A percentile compares a stretch with the other conserved stretches of the same genome.
These are phyloP conservation scores for Drosophila pruinosa DNA, from an alignment of 1,140 invertebrate genomes.

Conservation along the genomic window DNA sequence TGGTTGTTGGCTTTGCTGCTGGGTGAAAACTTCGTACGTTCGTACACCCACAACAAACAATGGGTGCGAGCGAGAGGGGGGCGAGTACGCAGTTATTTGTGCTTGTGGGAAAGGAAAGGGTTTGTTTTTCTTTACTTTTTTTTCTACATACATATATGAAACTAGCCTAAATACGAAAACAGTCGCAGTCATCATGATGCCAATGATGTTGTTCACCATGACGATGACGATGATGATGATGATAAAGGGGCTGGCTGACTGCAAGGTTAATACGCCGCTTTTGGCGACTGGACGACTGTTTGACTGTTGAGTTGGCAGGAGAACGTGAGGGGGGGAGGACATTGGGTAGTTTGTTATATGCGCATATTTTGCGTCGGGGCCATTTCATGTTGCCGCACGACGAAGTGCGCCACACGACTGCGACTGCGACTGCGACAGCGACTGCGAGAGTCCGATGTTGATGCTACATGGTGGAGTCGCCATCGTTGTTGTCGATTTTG, in stretches of 20 bases:
- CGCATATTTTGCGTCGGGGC: conserved; percentile 70
- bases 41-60: conserved; percentile 44
- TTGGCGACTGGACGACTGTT: conserved; percentile 4
- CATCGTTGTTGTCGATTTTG: conserved; percentile 28
- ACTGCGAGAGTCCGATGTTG: conserved; percentile 51
- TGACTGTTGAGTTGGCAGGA: not conserved
- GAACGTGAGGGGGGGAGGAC: not conserved
- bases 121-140: conserved; percentile 32
- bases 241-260: not conserved
- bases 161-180: conserved; percentile 45
- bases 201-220: not conserved
- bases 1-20: conserved; percentile 33
- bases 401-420: conserved; percentile 72
- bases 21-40: conserved; percentile 43
- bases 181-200: conserved; percentile 12
- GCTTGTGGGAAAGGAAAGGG: conserved; percentile 57
- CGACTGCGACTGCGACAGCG: too few species aligned
- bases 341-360: conserved; percentile 57
- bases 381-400: conserved; percentile 77
- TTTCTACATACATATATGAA: too few species aligned
- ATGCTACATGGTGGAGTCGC: conserved; percentile 34
- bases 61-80: not conserved
- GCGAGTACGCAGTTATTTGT: conserved; percentile 50
- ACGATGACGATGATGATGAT: not conserved
- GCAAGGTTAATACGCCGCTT: conserved; percentile 41